Evolutionary conservation across 2,113 vertebrate species (phyloP).

Genomic region (Bubo blakistoni): DNA sequence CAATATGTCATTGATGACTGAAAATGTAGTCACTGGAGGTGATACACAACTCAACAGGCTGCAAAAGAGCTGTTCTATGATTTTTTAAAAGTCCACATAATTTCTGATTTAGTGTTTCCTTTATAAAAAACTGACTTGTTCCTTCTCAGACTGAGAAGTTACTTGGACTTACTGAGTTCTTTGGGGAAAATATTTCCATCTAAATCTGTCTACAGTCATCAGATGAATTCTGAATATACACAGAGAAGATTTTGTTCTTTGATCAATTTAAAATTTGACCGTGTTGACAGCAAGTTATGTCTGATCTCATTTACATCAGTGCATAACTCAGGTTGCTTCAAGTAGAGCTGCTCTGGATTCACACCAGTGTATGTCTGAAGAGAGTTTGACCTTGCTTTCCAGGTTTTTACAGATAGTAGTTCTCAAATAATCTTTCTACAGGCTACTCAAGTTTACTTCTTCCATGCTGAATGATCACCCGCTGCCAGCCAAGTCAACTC

Average conservation of each 20-base stretch:
- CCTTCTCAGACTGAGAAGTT: background rate
- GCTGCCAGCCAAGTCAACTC: background rate
- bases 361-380: background rate
- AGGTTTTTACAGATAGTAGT: background rate
- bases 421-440: slow-evolving; percentile 9
- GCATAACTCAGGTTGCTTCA: background rate
- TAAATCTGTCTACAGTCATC: slow-evolving; percentile 32
- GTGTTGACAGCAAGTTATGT: slow-evolving; percentile 45
- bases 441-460: background rate
- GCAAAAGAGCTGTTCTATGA: background rate
- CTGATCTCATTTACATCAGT: slow-evolving; percentile 37
- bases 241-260: slow-evolving; percentile 39
- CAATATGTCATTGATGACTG: background rate
- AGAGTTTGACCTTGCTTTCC: background rate
- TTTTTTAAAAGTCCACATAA: background rate
- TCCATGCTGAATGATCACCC: background rate
- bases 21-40: background rate
- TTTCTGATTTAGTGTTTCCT: background rate
- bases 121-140: background rate
- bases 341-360: background rate
- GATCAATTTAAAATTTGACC: slow-evolving; percentile 38
- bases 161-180: background rate
- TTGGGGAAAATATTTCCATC: background rate
- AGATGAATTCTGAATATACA: slow-evolving; percentile 16
- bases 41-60: background rate